Evolutionary conservation across 2,797 vertebrate species (phyloP).

Genomic region (Aselliscus stoliczkanus): DNA sequence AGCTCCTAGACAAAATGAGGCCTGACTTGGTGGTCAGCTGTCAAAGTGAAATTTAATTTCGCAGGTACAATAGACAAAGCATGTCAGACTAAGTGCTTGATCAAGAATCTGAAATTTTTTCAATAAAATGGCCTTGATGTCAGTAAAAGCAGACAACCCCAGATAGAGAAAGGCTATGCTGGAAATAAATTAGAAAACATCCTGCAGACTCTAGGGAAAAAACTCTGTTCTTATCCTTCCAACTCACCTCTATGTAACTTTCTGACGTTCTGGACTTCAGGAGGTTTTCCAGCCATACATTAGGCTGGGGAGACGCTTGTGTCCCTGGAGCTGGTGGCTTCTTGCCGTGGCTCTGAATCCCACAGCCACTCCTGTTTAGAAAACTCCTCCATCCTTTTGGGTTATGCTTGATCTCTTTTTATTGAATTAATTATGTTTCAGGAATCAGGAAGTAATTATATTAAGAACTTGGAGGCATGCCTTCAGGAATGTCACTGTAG

Average conservation of each 20-base stretch:
- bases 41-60: constrained; percentile 79
- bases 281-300: constrained; percentile 18
- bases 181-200: constrained; percentile 57
- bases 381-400: neutral
- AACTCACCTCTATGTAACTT: neutral
- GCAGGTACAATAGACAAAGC: constrained; percentile 66
- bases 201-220: neutral
- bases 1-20: constrained; percentile 71
- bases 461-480: constrained; percentile 56
- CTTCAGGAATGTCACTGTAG: constrained; percentile 53
- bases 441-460: constrained; percentile 64
- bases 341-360: neutral
- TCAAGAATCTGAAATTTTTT: constrained; percentile 56
- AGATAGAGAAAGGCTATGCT: neutral
- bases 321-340: neutral
- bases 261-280: constrained; percentile 16
- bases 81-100: constrained; percentile 67
- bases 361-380: neutral
- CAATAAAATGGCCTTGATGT: constrained; percentile 71
- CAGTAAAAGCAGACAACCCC: constrained; percentile 27
- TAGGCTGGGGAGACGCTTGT: fast-evolving
- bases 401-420: constrained; percentile 57
- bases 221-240: neutral
- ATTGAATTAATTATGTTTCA: constrained; percentile 64
- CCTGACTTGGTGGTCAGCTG: constrained; percentile 69